phyloP scores from a whole-genome alignment of 2,797 vertebrate species.

The Glossophaga mutica region DNA sequence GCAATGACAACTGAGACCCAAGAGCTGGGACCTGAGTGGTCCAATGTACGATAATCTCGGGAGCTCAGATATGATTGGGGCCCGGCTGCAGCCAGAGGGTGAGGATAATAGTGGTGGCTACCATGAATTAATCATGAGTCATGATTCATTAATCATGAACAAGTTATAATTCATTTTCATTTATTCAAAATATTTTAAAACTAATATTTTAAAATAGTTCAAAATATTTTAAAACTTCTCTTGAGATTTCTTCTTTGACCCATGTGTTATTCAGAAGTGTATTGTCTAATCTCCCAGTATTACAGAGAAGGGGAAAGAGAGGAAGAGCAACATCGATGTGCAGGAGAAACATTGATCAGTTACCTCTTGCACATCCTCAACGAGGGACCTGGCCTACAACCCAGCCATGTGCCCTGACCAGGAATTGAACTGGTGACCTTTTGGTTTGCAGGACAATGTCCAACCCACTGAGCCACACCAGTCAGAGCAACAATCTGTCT shows the following conservation, averaged over 20 bases:
- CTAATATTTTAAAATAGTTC: background rate
- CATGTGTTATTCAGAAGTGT: background rate
- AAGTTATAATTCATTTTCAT: background rate
- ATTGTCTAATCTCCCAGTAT: background rate
- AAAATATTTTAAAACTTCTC: background rate
- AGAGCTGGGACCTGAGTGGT: background rate
- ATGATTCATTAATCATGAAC: background rate
- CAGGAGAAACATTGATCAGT: background rate
- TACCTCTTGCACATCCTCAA: background rate
- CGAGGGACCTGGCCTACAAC: background rate
- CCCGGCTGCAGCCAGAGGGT: background rate
- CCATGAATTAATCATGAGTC: background rate
- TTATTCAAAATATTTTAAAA: background rate
- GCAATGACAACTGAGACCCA: background rate
- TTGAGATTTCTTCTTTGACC: conserved; percentile 14
- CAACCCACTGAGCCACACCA: background rate
- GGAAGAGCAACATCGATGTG: background rate
- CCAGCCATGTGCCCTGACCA: background rate
- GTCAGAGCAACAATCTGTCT: background rate
- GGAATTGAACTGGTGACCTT: background rate
- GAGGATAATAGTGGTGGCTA: background rate
- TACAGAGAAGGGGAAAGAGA: background rate
- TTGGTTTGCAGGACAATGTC: background rate
- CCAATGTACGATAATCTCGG: background rate
- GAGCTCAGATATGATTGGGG: background rate